Evolutionary conservation across 2,888 invertebrate species (phyloP).

Genomic region (Phoenoteleia sp.): DNA sequence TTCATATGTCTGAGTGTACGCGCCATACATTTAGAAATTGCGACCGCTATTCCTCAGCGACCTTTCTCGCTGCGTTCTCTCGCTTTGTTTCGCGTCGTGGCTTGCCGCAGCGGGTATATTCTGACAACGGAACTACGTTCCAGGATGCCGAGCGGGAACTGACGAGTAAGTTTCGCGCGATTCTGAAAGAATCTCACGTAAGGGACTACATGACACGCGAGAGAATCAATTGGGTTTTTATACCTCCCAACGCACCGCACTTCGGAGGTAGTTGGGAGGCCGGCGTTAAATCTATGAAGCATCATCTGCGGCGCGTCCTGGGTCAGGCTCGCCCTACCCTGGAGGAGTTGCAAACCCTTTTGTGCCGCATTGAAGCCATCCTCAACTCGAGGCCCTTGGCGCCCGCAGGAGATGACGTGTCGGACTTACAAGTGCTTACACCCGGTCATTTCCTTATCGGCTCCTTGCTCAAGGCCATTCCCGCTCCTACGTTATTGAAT

Average conservation of each 20-base stretch:
- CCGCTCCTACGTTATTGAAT: conserved; percentile 65
- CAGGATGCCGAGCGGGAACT: no score
- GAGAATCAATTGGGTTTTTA: no score
- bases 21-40: neutral
- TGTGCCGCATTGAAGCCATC: conserved; percentile 61
- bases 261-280: no score
- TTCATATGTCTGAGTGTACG: conserved; percentile 1
- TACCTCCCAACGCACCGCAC: no score
- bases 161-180: no score
- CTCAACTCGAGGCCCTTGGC: conserved; percentile 63
- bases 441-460: conserved; percentile 75
- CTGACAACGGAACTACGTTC: neutral
- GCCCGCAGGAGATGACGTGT: conserved; percentile 43
- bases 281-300: conserved; percentile 6
- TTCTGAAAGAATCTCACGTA: no score
- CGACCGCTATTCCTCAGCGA: neutral
- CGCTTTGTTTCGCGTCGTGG: neutral
- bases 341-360: conserved; percentile 3
- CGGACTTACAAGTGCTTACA: conserved; percentile 59
- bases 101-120: neutral
- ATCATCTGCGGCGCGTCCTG: conserved; percentile 11
- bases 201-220: no score
- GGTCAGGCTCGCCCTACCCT: neutral
- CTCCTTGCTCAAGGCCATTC: conserved; percentile 51
- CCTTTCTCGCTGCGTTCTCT: neutral